phyloP scores from a whole-genome alignment of 1,140 invertebrate genomes.

The Caerostris darwini region DNA sequence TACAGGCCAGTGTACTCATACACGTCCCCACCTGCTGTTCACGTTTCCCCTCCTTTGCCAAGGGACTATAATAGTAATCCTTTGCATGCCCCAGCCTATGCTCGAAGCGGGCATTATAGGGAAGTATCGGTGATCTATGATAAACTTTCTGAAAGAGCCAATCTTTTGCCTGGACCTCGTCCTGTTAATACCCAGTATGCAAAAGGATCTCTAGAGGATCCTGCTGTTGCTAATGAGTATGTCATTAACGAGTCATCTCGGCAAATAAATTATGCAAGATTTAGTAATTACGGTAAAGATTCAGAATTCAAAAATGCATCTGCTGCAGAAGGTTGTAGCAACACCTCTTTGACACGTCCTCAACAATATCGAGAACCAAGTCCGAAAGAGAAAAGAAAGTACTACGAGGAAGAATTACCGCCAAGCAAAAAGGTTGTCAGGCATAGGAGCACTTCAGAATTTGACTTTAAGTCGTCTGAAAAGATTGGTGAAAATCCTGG shows the following conservation, averaged over 20 bases:
- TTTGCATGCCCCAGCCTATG: neutral
- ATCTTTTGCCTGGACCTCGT: neutral
- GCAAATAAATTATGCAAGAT: constrained; percentile 9
- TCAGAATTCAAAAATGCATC: neutral
- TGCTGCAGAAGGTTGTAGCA: neutral
- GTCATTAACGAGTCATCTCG: neutral
- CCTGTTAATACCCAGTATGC: neutral
- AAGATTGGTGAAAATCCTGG: neutral
- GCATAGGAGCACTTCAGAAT: neutral
- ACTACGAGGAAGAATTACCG: neutral
- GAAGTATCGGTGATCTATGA: neutral
- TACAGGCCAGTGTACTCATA: neutral
- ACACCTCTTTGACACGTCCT: neutral
- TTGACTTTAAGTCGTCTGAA: neutral
- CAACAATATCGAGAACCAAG: neutral
- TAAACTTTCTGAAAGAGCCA: neutral
- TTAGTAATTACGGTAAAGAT: neutral
- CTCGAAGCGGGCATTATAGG: neutral
- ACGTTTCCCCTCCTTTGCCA: neutral
- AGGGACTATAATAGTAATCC: neutral
- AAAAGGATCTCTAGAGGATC: neutral
- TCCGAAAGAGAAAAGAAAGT: neutral
- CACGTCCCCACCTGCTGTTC: neutral
- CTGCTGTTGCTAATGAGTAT: neutral
- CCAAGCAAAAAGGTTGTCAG: neutral